A percentile compares a stretch with the other conserved stretches of the same genome.
phyloP scores from a whole-genome alignment of 2,113 vertebrate species.

The Sclerurus mexicanus region DNA sequence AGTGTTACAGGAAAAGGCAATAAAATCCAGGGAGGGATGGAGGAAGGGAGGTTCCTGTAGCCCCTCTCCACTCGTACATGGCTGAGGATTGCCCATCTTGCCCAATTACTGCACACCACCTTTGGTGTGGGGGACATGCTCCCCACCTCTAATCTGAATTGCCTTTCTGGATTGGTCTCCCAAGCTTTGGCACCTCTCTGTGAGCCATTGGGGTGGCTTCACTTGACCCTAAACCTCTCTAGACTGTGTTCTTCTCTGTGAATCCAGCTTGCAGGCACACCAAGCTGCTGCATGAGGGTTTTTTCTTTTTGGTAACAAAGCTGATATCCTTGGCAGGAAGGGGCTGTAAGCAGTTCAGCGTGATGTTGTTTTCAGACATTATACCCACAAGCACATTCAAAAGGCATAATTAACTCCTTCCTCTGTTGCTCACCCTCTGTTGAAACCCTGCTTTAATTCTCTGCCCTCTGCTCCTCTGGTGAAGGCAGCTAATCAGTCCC shows the following conservation, averaged over 20 bases:
- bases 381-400: rapidly evolving
- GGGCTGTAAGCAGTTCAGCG: neutral
- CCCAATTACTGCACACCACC: rapidly evolving
- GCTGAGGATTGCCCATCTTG: rapidly evolving
- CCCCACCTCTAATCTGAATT: neutral
- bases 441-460: neutral
- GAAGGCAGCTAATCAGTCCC: neutral
- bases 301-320: neutral
- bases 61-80: rapidly evolving
- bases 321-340: neutral
- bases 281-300: neutral
- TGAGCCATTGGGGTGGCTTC: neutral
- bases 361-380: slow-evolving; percentile 6
- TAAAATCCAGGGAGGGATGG: neutral
- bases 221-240: neutral
- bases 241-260: neutral
- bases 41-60: neutral
- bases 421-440: neutral
- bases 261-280: neutral
- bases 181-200: neutral
- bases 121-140: rapidly evolving
- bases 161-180: neutral
- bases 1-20: neutral
- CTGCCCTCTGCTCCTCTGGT: neutral
- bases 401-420: neutral